Evolutionary conservation across 2,797 vertebrate species (phyloP), one percentile per base, ranked within the genome.

Genomic region (Lagocephalus sceleratus): DNA sequence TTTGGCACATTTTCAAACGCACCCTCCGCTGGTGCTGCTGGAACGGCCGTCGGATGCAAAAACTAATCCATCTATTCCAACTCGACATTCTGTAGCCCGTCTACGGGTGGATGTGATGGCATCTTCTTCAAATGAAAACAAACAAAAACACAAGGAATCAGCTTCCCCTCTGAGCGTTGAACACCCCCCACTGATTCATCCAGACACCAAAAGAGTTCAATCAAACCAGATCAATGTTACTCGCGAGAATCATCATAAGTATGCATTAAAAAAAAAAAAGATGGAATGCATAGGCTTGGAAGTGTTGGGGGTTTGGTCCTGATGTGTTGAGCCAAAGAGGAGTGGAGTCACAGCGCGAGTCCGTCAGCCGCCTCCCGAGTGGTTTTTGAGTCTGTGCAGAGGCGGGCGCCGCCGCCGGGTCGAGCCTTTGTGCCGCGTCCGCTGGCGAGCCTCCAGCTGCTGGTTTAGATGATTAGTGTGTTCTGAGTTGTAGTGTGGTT

Each of bases 241-340:
- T 65, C 38, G 52, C 20, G 45, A 60, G 7, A 73, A 45, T 70
- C 66, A 68, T 17, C 50, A 17, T 51, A 22, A 64, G 49, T 19
- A 25, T 64, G 9, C 42, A 20, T 44, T 20, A 19, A 20, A 44
- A 40, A 40, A 22, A 38, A 47, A 25, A 40, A 65, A 56, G 29
- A 38, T 64, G 81, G 79, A 88, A 88, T 81, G 87, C 79, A 63
- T 55, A 65, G 57, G 48, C 55, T 25, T 56, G 54, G 60, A 82
- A 70, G 63, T 54, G 55, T 68, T 43, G 2, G 9, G 60, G 57
- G 64, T 71, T 84, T 78, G 82, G 77, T 84, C 83, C 76, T 66
- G 79, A 84, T 81, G 60, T 63, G 76, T 76, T 0, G 50, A 2
- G 50, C 62, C 6, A 29, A 49, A 35, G 54, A 39, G 54, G 23